A percentile compares a stretch with the other conserved stretches of the same genome.
Evolutionary conservation across 1,140 invertebrate species (phyloP).

Genomic region (Sarcophaga bullata): DNA sequence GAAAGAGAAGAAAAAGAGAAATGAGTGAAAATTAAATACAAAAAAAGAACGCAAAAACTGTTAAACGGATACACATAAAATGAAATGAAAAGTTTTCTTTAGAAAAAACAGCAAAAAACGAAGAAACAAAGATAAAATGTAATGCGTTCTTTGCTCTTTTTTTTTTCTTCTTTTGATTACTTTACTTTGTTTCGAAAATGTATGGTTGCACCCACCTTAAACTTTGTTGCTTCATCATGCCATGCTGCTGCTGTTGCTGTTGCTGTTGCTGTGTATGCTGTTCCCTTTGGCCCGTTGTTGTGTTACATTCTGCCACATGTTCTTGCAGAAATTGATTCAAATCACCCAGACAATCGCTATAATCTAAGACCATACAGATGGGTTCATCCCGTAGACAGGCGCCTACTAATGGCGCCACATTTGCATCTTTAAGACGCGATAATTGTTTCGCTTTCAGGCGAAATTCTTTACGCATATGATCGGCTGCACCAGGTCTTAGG

Average conservation of each 20-base stretch:
- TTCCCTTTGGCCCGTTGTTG: conserved; percentile 10
- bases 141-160: not conserved
- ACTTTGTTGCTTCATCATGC: conserved; percentile 3
- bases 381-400: conserved; percentile 81
- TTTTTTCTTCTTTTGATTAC: too few species aligned
- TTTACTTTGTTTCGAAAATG: too few species aligned
- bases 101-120: conserved; percentile 9
- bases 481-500: conserved; percentile 72
- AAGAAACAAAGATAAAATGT: not conserved
- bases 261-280: not conserved
- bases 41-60: not conserved
- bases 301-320: conserved; percentile 75
- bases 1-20: not conserved
- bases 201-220: conserved; percentile 2
- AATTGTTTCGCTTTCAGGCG: conserved; percentile 78
- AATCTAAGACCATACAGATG: conserved; percentile 76
- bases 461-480: conserved; percentile 73
- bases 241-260: not conserved
- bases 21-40: not conserved
- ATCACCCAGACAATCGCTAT: conserved; percentile 72
- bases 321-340: conserved; percentile 82
- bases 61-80: conserved; percentile 41
- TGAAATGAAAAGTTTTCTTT: conserved; percentile 45
- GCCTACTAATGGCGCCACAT: conserved; percentile 81
- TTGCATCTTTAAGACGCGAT: conserved; percentile 78